Conservation (phyloP, 2,888 invertebrate genomes). For the Boloria euphrosyne region DNA sequence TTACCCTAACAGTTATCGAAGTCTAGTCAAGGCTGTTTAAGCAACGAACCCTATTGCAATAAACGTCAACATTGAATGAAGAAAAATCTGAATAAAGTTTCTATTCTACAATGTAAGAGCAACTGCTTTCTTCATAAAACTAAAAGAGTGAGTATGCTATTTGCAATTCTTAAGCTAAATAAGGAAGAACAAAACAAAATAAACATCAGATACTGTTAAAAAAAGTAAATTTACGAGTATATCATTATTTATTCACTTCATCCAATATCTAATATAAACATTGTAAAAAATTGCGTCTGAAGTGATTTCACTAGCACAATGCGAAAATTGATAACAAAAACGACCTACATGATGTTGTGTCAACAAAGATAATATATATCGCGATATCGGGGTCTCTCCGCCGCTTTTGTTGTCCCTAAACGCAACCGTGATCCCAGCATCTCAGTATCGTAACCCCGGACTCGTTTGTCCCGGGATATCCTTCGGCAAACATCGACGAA, state of each 20-base stretch:
- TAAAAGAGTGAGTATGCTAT: too few relatives aligned
- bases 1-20: slow-evolving; percentile 17
- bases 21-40: slow-evolving; percentile 10
- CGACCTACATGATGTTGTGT: slow-evolving; percentile 75
- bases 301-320: slow-evolving; percentile 68
- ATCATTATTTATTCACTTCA: slow-evolving; percentile 39
- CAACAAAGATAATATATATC: slow-evolving; percentile 78
- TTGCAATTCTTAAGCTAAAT: neutral
- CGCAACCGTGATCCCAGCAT: slow-evolving; percentile 72
- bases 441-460: slow-evolving; percentile 64
- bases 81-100: slow-evolving; percentile 9
- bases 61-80: slow-evolving; percentile 5
- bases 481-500: slow-evolving; percentile 77
- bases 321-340: slow-evolving; percentile 72
- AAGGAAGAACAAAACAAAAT: neutral
- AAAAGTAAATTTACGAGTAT: slow-evolving; percentile 23
- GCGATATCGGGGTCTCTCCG: slow-evolving; percentile 70
- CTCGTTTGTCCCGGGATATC: slow-evolving; percentile 79
- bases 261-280: slow-evolving; percentile 43
- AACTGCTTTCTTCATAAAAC: too few relatives aligned
- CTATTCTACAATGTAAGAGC: neutral
- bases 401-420: slow-evolving; percentile 73
- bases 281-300: slow-evolving; percentile 46
- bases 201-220: neutral
- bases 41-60: slow-evolving; percentile 16